Evolutionary conservation across 2,888 invertebrate species (phyloP).

Genomic region (Mesorhabditis sp.): DNA sequence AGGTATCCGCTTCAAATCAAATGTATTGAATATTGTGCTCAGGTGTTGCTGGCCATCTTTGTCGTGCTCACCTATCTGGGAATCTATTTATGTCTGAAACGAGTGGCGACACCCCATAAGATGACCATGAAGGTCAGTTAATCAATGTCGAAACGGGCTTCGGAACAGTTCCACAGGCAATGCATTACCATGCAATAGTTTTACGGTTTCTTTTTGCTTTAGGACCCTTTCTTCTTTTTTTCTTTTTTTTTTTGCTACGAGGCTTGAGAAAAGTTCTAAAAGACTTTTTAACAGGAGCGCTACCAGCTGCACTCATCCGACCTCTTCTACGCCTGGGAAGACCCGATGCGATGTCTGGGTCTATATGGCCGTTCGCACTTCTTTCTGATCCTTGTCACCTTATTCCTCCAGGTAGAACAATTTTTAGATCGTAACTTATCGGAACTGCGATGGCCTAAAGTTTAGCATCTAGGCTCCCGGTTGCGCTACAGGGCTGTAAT

Average conservation of each 20-base stretch:
- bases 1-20: not conserved
- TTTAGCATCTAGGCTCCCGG: too few relatives aligned
- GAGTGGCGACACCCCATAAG: not conserved
- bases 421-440: too few relatives aligned
- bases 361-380: not conserved
- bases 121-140: not conserved
- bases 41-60: not conserved
- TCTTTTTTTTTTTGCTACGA: too few relatives aligned
- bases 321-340: not conserved
- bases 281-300: not conserved
- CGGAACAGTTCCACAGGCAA: not conserved
- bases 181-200: not conserved
- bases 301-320: conserved; percentile 1
- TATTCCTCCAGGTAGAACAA: not conserved
- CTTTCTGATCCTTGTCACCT: not conserved
- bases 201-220: too few relatives aligned
- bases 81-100: not conserved
- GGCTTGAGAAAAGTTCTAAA: too few relatives aligned
- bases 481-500: too few relatives aligned
- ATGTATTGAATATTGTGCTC: not conserved
- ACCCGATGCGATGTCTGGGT: conserved; percentile 1
- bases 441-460: too few relatives aligned
- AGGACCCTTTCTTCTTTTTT: too few relatives aligned
- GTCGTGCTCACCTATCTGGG: not conserved
- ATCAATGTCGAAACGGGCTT: too few relatives aligned